Conservation (phyloP, 2,888 invertebrate genomes). For the Pycnomerus fuliginosus region DNA sequence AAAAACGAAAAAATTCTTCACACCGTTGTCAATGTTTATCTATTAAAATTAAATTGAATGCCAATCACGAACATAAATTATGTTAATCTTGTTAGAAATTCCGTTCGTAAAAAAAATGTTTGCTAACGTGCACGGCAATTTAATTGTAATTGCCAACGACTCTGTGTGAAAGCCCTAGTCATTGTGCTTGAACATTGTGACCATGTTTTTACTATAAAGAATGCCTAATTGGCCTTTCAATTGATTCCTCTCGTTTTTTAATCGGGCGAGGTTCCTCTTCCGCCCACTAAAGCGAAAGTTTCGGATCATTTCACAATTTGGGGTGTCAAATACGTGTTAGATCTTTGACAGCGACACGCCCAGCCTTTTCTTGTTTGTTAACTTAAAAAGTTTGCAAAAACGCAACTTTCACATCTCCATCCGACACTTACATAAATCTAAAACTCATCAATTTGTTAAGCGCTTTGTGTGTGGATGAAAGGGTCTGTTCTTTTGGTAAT, state of each 20-base stretch:
- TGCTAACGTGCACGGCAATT: slow-evolving; percentile 17
- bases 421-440: no score
- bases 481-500: no score
- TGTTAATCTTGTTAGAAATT: slow-evolving; percentile 12
- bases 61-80: slow-evolving; percentile 16
- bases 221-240: slow-evolving; percentile 18
- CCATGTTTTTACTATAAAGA: slow-evolving; percentile 15
- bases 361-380: no score
- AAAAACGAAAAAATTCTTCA: no score
- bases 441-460: no score
- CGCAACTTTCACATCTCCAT: no score
- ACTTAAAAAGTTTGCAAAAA: no score
- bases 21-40: no score
- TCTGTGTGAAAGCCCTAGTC: slow-evolving; percentile 19
- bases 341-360: no score
- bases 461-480: no score
- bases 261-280: slow-evolving; percentile 12
- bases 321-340: no score
- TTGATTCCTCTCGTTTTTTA: slow-evolving; percentile 16
- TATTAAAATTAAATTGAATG: slow-evolving; percentile 14
- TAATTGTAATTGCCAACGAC: slow-evolving; percentile 16
- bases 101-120: slow-evolving; percentile 12
- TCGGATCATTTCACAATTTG: no score
- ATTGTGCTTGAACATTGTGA: slow-evolving; percentile 15
- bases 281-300: slow-evolving; percentile 14